phyloP scores from a whole-genome alignment of 2,888 invertebrate species.

The Caenorhabditis sp. region DNA sequence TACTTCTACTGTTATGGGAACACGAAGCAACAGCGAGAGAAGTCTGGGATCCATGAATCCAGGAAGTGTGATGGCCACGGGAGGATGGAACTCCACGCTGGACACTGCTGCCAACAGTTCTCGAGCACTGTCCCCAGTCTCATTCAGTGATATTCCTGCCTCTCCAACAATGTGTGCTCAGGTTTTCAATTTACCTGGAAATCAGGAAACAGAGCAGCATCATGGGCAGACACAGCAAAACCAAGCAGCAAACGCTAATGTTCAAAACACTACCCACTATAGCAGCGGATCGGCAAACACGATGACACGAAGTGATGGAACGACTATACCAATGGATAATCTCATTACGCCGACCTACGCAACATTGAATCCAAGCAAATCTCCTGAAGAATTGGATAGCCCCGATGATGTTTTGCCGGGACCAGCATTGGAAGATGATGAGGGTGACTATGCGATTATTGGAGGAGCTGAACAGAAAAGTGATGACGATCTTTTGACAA shows the following conservation, averaged over 20 bases:
- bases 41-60: conserved; percentile 57
- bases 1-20: conserved; percentile 70
- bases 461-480: conserved; percentile 39
- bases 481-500: conserved; percentile 59
- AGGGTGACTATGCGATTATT: conserved; percentile 62
- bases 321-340: conserved; percentile 47
- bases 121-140: conserved; percentile 75
- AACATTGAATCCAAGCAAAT: conserved; percentile 28
- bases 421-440: conserved; percentile 57
- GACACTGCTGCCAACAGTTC: conserved; percentile 76
- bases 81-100: conserved; percentile 70
- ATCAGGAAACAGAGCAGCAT: not conserved
- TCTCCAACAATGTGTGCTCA: conserved; percentile 77
- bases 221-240: not conserved
- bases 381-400: conserved; percentile 41
- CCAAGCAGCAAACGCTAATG: not conserved
- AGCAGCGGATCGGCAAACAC: conserved; percentile 61
- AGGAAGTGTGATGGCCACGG: conserved; percentile 58
- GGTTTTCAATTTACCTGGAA: conserved; percentile 13
- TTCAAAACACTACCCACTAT: conserved; percentile 47
- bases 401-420: conserved; percentile 59
- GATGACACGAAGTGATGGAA: conserved; percentile 55
- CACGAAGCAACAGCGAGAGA: conserved; percentile 69
- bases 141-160: conserved; percentile 77
- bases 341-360: conserved; percentile 51